These are phyloP conservation scores for Epicauta chinensis DNA, from an alignment of 1,140 invertebrate species.

Conservation along the genomic window DNA sequence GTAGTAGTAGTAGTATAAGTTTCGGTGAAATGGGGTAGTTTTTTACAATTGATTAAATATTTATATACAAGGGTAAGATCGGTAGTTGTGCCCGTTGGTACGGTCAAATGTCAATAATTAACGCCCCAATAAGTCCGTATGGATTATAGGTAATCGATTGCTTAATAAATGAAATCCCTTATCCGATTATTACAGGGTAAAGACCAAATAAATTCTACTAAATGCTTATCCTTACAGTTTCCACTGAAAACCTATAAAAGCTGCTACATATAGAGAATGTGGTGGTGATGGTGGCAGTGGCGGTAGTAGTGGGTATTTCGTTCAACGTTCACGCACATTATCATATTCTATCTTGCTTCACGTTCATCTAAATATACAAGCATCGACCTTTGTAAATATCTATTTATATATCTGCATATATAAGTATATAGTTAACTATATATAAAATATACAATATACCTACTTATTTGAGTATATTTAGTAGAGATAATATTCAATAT, in stretches of 20 bases:
- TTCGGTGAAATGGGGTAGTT: not conserved
- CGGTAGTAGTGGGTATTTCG: constrained; percentile 13
- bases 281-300: too few species aligned
- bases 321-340: constrained; percentile 8
- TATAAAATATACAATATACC: too few species aligned
- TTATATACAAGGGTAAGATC: constrained; percentile 10
- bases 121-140: constrained; percentile 21
- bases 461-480: too few species aligned
- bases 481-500: too few species aligned
- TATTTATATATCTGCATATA: too few species aligned
- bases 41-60: constrained; percentile 14
- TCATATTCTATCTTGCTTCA: not conserved
- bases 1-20: too few species aligned
- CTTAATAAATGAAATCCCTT: constrained; percentile 34
- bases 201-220: constrained; percentile 29
- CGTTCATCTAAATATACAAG: constrained; percentile 11
- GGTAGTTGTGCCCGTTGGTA: constrained; percentile 4
- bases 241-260: constrained; percentile 22
- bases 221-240: constrained; percentile 17
- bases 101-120: constrained; percentile 28
- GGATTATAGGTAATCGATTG: constrained; percentile 32
- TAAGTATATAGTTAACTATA: too few species aligned
- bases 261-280: too few species aligned
- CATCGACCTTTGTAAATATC: not conserved
- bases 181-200: constrained; percentile 32